Evolutionary conservation across 2,888 invertebrate species (phyloP).

Genomic region (Cremastobaeus sp.): DNA sequence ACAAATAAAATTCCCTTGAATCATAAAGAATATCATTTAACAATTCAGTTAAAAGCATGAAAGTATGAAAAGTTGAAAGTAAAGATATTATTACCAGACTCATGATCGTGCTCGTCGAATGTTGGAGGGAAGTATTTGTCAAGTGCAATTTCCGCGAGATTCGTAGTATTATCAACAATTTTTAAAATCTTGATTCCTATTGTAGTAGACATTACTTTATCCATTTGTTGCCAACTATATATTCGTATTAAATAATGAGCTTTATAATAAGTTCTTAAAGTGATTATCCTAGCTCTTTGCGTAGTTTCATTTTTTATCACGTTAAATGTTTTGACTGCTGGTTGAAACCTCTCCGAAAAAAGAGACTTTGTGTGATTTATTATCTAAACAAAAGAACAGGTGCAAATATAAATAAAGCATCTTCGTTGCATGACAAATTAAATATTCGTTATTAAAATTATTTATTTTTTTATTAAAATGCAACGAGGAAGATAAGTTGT

Average conservation of each 20-base stretch:
- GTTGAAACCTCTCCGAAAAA: constrained; percentile 68
- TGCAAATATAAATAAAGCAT: no score
- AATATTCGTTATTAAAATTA: background rate
- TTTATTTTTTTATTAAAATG: background rate
- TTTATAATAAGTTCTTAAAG: constrained; percentile 76
- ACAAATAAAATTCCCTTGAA: no score
- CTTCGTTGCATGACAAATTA: background rate
- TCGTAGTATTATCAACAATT: constrained; percentile 84
- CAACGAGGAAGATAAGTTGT: no score
- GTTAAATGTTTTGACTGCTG: constrained; percentile 70
- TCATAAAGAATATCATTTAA: no score
- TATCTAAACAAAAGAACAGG: constrained; percentile 69
- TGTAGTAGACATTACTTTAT: constrained; percentile 84
- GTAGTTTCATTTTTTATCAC: constrained; percentile 70
- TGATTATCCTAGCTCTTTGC: constrained; percentile 69
- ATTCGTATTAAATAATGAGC: constrained; percentile 83
- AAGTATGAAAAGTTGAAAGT: no score
- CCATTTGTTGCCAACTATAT: constrained; percentile 86
- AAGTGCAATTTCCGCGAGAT: constrained; percentile 84
- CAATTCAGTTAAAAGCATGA: no score
- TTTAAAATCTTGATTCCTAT: constrained; percentile 85
- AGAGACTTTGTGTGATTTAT: constrained; percentile 73
- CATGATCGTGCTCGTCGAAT: constrained; percentile 80
- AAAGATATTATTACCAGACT: constrained; percentile 59
- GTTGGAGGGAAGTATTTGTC: constrained; percentile 86